Conservation (phyloP, 2,888 invertebrate genomes). For the Auanema sp. region DNA sequence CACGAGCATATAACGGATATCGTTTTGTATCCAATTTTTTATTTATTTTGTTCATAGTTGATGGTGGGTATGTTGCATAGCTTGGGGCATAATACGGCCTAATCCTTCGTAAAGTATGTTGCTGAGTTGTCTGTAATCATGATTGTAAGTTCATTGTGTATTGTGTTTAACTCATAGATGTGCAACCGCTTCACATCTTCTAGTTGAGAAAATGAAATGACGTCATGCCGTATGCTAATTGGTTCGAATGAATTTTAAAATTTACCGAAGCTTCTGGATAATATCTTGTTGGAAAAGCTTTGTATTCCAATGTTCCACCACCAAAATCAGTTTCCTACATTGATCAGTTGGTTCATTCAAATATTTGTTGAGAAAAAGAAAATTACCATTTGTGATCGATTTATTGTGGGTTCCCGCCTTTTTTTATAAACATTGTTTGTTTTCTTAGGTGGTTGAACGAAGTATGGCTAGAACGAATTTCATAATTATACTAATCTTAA, state of each 20-base stretch:
- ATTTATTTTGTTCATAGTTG: constrained; percentile 44
- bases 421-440: constrained; percentile 49
- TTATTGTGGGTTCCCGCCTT: constrained; percentile 35
- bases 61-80: constrained; percentile 57
- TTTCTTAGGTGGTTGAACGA: constrained; percentile 16
- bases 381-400: constrained; percentile 3
- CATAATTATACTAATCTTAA: neutral
- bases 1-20: constrained; percentile 9
- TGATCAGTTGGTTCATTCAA: neutral
- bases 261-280: constrained; percentile 1
- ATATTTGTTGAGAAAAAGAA: neutral
- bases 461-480: neutral
- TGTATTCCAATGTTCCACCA: constrained; percentile 14
- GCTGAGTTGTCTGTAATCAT: constrained; percentile 9
- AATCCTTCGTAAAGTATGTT: constrained; percentile 31
- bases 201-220: neutral
- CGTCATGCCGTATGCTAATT: constrained; percentile 1
- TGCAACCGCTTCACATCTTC: neutral
- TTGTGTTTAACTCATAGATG: constrained; percentile 2
- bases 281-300: neutral
- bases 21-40: constrained; percentile 25
- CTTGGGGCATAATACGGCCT: constrained; percentile 54
- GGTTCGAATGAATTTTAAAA: constrained; percentile 7
- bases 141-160: too few relatives aligned
- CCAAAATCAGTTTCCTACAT: constrained; percentile 47